Percentiles rank a stretch among this genome's conserved stretches.
Evolutionary conservation across 1,140 invertebrate genomes (phyloP).

Genomic region (Leptoteleia sp.): DNA sequence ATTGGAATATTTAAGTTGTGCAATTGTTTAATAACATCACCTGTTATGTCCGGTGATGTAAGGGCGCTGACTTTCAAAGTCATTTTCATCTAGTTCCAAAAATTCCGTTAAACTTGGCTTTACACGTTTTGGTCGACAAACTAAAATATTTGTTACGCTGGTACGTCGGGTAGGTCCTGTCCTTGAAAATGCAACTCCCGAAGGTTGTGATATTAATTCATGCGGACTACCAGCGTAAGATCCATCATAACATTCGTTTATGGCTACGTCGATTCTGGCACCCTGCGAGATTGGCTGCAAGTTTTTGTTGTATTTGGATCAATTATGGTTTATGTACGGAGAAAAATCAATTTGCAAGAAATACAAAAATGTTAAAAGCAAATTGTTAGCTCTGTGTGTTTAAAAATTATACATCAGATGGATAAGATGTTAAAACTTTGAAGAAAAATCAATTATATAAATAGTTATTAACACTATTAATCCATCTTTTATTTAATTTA

Average conservation of each 20-base stretch:
- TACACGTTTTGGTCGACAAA: slow-evolving; percentile 90
- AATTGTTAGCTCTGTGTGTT: too few relatives aligned
- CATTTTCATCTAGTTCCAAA: slow-evolving; percentile 89
- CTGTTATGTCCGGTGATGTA: slow-evolving; percentile 95
- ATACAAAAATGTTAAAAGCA: too few relatives aligned
- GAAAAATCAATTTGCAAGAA: too few relatives aligned
- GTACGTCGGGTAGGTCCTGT: slow-evolving; percentile 92
- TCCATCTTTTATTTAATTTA: too few relatives aligned
- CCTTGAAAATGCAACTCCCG: slow-evolving; percentile 85
- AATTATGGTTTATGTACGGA: too few relatives aligned
- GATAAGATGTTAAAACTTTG: too few relatives aligned
- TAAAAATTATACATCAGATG: too few relatives aligned
- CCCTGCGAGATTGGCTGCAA: slow-evolving; percentile 91
- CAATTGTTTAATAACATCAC: too few relatives aligned
- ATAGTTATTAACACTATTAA: too few relatives aligned
- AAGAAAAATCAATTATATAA: too few relatives aligned
- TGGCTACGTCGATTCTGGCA: slow-evolving; percentile 95
- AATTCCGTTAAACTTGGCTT: slow-evolving; percentile 91
- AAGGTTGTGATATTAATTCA: slow-evolving; percentile 89
- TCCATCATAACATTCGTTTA: slow-evolving; percentile 97
- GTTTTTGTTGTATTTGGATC: too few relatives aligned
- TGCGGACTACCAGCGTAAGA: slow-evolving; percentile 97
- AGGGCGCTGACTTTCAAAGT: slow-evolving; percentile 89
- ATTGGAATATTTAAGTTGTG: too few relatives aligned
- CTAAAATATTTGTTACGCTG: slow-evolving; percentile 92